These are phyloP conservation scores for Cheirogaleus medius DNA, from an alignment of 2,113 vertebrate genomes.

Conservation along the genomic window DNA sequence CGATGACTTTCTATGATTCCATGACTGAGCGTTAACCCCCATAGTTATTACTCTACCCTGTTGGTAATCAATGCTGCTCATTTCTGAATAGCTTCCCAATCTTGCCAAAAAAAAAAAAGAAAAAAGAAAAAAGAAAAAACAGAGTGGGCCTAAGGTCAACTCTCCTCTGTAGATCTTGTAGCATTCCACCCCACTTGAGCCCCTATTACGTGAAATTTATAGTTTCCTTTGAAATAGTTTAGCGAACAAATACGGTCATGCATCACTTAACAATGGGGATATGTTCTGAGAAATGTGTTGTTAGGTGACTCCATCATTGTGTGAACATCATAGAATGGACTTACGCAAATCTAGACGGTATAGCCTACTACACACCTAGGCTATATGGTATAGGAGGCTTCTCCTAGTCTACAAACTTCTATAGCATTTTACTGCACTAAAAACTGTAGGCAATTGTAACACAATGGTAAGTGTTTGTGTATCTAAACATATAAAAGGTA, in stretches of 20 bases:
- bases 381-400: background rate
- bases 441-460: background rate
- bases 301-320: background rate
- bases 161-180: background rate
- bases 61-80: background rate
- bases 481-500: background rate
- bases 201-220: background rate
- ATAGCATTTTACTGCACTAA: background rate
- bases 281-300: background rate
- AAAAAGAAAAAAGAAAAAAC: too few species aligned
- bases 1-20: background rate
- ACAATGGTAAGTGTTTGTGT: background rate
- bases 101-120: background rate
- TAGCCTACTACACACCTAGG: too few species aligned
- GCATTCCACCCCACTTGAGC: background rate
- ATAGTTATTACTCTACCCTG: background rate
- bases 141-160: background rate
- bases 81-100: background rate
- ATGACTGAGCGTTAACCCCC: background rate
- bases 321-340: background rate
- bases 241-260: background rate
- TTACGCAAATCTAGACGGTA: background rate
- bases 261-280: background rate
- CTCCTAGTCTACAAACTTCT: background rate
- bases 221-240: background rate